Percentiles rank a stretch among this genome's conserved stretches.
Conservation (phyloP, 2,888 invertebrate genomes). For the Chesias legatella region DNA sequence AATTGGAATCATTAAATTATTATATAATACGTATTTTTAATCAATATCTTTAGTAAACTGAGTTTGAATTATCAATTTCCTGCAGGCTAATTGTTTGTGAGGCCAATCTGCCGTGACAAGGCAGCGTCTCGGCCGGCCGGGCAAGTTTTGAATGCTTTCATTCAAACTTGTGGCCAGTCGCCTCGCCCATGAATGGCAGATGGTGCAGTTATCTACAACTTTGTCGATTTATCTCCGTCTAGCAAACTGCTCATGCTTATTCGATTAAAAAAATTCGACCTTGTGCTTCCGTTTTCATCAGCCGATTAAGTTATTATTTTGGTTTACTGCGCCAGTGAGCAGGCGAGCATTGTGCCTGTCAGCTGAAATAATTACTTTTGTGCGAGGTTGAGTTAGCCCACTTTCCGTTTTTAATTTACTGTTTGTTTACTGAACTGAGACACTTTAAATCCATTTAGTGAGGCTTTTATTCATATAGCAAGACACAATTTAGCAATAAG, state of each 20-base stretch:
- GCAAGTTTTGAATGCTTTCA: constrained; percentile 64
- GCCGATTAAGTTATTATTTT: constrained; percentile 24
- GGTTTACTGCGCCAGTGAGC: constrained; percentile 24
- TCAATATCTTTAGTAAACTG: too few species aligned
- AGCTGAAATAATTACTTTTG: constrained; percentile 18
- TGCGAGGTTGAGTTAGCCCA: not conserved
- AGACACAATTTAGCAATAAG: too few species aligned
- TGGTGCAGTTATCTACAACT: constrained; percentile 59
- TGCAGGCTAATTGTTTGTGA: constrained; percentile 30
- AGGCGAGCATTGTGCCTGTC: constrained; percentile 16
- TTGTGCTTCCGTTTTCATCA: constrained; percentile 15
- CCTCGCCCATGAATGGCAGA: constrained; percentile 53
- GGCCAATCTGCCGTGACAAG: constrained; percentile 18
- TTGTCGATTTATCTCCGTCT: constrained; percentile 57
- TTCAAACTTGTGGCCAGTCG: constrained; percentile 57
- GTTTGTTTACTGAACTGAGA: too few species aligned
- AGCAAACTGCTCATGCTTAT: constrained; percentile 41
- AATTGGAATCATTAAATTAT: constrained; percentile 8
- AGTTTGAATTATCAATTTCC: constrained; percentile 8
- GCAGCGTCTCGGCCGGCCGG: constrained; percentile 31
- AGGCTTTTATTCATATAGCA: too few species aligned
- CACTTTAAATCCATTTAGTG: too few species aligned
- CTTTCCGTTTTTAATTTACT: not conserved
- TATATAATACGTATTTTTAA: too few species aligned
- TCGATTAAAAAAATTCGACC: constrained; percentile 24